Conservation (phyloP, 64 coral and sea anemone species). For the Cladopsammia gracilis region DNA sequence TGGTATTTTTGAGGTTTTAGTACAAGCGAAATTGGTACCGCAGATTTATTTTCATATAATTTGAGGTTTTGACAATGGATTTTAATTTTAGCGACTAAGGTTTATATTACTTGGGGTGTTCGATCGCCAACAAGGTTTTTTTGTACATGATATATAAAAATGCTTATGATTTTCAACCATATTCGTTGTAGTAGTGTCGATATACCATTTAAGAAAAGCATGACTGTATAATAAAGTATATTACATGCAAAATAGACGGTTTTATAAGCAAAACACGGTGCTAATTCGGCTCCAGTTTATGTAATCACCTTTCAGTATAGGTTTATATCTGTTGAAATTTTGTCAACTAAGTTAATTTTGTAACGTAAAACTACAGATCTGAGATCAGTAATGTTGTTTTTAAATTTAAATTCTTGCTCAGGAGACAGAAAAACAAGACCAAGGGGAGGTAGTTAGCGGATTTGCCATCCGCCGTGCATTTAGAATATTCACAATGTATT, state of each 20-base stretch:
- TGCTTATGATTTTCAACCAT: constrained; percentile 5
- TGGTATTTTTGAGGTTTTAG: constrained; percentile 20
- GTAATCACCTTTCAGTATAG: no score
- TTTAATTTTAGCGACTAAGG: neutral
- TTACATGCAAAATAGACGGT: neutral
- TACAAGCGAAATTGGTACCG: constrained; percentile 5
- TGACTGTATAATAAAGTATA: constrained; percentile 51
- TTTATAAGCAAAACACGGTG: neutral
- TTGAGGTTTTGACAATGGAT: neutral
- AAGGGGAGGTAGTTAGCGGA: constrained; percentile 21
- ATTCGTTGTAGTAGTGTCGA: neutral
- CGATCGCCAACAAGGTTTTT: neutral
- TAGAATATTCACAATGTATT: constrained; percentile 19
- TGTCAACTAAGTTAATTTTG: neutral
- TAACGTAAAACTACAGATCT: neutral
- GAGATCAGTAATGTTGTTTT: neutral
- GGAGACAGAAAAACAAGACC: neutral
- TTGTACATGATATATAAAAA: constrained; percentile 23
- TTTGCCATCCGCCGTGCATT: neutral
- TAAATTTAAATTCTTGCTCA: neutral
- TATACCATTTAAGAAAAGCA: constrained; percentile 17
- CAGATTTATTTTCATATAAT: constrained; percentile 36
- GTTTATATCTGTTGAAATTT: neutral
- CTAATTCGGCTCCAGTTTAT: neutral
- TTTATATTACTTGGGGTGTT: neutral